These are phyloP conservation scores for Channallabes apus DNA, from an alignment of 2,797 vertebrate genomes.

Conservation along the genomic window DNA sequence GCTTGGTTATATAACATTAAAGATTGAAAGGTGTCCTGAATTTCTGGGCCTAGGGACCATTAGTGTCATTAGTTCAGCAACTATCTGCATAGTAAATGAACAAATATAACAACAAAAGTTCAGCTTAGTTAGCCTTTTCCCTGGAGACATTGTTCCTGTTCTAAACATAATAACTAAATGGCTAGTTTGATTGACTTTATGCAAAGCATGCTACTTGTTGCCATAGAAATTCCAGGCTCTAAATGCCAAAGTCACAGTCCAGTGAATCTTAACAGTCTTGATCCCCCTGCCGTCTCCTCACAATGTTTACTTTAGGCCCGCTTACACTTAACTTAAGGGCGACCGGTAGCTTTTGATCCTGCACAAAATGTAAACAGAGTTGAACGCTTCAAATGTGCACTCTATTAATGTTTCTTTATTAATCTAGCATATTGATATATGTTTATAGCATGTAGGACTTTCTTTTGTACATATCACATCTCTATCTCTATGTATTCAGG, in stretches of 20 bases:
- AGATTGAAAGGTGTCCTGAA: background rate
- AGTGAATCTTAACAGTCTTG: constrained; percentile 34
- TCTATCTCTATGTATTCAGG: background rate
- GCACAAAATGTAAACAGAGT: constrained; percentile 25
- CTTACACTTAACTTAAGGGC: constrained; percentile 37
- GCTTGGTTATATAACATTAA: background rate
- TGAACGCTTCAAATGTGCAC: constrained; percentile 14
- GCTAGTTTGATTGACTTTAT: constrained; percentile 40
- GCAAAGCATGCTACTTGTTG: constrained; percentile 27
- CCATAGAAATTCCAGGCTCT: constrained; percentile 21
- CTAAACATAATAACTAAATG: constrained; percentile 24
- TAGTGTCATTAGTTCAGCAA: background rate
- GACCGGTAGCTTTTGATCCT: constrained; percentile 40
- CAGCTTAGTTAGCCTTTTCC: constrained; percentile 12
- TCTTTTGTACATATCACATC: background rate
- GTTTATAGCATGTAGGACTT: background rate
- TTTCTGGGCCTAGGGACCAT: background rate
- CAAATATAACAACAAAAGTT: background rate
- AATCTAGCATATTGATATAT: background rate
- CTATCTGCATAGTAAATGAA: background rate
- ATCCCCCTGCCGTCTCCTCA: constrained; percentile 5
- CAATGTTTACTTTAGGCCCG: constrained; percentile 37
- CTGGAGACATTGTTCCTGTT: constrained; percentile 24
- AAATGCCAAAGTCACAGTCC: constrained; percentile 34
- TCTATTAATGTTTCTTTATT: background rate